Conservation (phyloP, 2,113 vertebrate species). For the Dermatemys mawii region DNA sequence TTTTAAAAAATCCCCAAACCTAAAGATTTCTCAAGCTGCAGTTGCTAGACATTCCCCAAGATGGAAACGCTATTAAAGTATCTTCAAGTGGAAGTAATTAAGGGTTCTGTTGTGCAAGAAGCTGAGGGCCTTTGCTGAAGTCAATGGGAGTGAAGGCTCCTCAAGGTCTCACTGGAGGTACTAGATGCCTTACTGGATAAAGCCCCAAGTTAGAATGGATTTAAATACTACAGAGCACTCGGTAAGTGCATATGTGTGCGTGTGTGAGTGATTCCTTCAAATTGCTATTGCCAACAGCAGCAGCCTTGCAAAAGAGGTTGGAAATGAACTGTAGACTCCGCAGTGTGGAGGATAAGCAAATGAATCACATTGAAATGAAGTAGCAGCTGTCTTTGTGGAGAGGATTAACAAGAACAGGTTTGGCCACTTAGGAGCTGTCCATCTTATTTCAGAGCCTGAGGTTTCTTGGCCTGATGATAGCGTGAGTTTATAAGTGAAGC, state of each 20-base stretch:
- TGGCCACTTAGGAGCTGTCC: not conserved
- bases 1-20: not conserved
- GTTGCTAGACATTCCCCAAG: not conserved
- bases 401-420: not conserved
- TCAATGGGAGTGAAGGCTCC: not conserved
- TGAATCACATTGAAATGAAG: not conserved
- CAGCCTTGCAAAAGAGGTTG: not conserved
- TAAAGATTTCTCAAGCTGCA: not conserved
- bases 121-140: not conserved
- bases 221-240: not conserved
- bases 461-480: not conserved
- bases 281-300: not conserved
- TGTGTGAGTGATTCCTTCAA: not conserved
- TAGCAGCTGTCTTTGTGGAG: not conserved
- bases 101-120: fast-evolving
- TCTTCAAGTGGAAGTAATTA: fast-evolving
- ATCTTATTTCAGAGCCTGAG: not conserved
- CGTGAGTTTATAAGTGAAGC: not conserved
- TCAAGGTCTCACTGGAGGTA: not conserved
- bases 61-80: not conserved
- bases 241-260: not conserved
- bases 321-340: not conserved
- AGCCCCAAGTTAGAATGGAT: not conserved
- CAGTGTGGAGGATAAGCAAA: not conserved
- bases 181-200: not conserved